These are phyloP conservation scores for Neoarius graeffei DNA, from an alignment of 2,113 vertebrate genomes.

Conservation along the genomic window DNA sequence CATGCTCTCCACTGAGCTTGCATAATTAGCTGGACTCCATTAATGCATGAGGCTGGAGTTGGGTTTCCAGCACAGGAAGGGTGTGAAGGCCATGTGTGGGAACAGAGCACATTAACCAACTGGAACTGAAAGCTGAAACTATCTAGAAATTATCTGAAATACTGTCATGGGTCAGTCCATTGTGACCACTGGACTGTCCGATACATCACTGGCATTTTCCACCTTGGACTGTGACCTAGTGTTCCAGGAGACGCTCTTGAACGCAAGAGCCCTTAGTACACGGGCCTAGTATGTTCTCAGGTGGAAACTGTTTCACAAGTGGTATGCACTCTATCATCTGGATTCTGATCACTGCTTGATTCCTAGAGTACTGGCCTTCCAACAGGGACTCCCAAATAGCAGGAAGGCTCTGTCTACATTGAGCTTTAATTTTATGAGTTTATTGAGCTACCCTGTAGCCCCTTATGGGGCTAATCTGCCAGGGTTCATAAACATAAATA, in stretches of 20 bases:
- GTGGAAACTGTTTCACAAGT: neutral
- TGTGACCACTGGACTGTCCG: neutral
- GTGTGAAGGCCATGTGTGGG: neutral
- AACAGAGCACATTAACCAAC: neutral
- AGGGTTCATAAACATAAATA: too few species aligned
- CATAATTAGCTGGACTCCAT: neutral
- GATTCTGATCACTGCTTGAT: neutral
- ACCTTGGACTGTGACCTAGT: neutral
- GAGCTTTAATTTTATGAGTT: too few species aligned
- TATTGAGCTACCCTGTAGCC: too few species aligned
- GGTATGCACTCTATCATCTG: neutral
- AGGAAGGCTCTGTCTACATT: neutral
- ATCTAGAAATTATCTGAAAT: neutral
- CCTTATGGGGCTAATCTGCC: too few species aligned
- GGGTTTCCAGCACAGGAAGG: neutral
- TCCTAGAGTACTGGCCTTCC: neutral
- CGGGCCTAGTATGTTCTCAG: neutral
- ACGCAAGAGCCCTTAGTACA: neutral
- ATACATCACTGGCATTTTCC: neutral
- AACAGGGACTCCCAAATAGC: neutral
- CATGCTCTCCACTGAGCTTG: neutral
- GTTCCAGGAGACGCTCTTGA: neutral
- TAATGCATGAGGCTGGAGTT: neutral
- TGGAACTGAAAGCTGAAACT: neutral
- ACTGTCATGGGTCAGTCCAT: neutral